Base-by-base conservation (phyloP, 1,140 invertebrate species). In the Nasonia giraulti region DNA sequence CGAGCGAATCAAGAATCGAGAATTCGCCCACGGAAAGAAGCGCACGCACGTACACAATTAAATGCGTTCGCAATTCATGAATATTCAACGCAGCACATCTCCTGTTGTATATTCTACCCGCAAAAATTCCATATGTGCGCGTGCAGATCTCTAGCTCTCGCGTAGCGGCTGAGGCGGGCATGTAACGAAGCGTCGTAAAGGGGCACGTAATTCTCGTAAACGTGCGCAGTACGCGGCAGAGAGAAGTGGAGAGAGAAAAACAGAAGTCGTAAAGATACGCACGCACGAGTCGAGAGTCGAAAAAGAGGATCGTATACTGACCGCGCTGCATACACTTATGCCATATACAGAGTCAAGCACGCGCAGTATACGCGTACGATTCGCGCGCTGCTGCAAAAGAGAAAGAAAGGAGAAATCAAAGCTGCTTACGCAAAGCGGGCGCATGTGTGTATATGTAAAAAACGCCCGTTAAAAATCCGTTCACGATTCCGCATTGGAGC, bases 361-460 rank as follows among this genome's bases (percentile, higher is more conserved):
- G 17, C 27, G 27, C 27, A 1, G 27, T 3, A 55, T 55, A 55
- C 33, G 50, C n/a, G 10, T 17, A 7, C 68, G 20, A 10, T 10
- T 68, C 17, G 27, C 27, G 27, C 27, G 27, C 27, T 23, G 17
- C 68, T 17, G 68, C 23, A 71, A 71, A 69, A 33, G 68, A 71
- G 68, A 71, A 71, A 71, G 68, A 71, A 71, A 71, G 68, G 68
- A 71, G 68, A 71, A 71, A 71, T 71, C 68, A 71, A 71, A 27
- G 68, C 27, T 71, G 68, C 27, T 71, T 71, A 71, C 27, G 68
- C 68, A 71, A 71, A 71, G 68, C 23, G 68, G 68, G 10, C 68
- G 27, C 23, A 6, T 6, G 23, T 6, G 23, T 44, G 40, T 0
- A 10, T 44, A 44, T n/a, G 55, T 62, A 20, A 5, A 27, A 27